Percentiles rank a stretch among this genome's conserved stretches.
phyloP scores from a whole-genome alignment of 2,113 vertebrate genomes.

The Oreotrochilus melanogaster region DNA sequence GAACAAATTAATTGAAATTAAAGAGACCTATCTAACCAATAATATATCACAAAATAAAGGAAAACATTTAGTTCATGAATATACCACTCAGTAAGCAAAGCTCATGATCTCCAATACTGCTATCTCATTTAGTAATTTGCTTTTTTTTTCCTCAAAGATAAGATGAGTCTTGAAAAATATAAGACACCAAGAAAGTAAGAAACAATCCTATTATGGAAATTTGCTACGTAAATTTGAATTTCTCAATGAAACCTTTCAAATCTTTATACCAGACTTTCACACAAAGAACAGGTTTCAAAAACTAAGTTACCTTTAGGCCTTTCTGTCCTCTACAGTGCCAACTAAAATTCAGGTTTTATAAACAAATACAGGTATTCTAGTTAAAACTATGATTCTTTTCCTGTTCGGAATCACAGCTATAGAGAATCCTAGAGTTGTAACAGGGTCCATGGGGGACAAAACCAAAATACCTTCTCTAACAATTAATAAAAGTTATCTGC shows the following conservation, averaged over 20 bases:
- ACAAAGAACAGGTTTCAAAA: constrained; percentile 52
- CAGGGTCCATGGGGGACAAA: background rate
- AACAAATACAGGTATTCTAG: constrained; percentile 3
- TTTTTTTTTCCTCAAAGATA: background rate
- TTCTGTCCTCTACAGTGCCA: background rate
- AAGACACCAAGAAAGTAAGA: background rate
- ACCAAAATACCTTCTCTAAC: background rate
- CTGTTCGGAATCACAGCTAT: background rate
- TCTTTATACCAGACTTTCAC: constrained; percentile 1
- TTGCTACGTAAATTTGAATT: background rate
- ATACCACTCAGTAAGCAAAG: background rate
- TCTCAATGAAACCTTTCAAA: background rate
- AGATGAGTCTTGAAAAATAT: background rate
- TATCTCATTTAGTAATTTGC: background rate
- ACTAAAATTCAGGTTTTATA: constrained; percentile 21
- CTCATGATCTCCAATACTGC: background rate
- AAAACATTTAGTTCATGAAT: background rate
- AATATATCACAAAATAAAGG: background rate
- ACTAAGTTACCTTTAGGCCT: background rate
- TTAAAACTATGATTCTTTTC: background rate
- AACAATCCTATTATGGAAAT: background rate
- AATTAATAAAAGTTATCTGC: background rate
- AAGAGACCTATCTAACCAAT: background rate
- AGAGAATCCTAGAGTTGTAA: constrained; percentile 2
- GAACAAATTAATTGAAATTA: background rate